phyloP scores from a whole-genome alignment of 2,888 invertebrate genomes.

The Ophraella communa region DNA sequence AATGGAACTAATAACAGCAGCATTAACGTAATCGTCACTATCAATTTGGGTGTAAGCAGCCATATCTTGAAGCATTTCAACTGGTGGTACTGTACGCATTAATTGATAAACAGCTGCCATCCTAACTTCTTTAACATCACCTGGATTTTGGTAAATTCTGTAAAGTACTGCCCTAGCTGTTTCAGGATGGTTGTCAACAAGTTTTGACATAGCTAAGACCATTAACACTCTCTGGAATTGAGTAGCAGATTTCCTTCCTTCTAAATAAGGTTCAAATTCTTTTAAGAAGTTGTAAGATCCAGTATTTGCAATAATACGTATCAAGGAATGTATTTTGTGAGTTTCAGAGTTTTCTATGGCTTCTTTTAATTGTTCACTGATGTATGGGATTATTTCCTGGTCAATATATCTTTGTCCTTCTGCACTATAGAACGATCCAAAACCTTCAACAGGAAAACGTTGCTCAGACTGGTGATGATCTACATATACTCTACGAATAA shows the following conservation, averaged over 20 bases:
- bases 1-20: slow-evolving; percentile 69
- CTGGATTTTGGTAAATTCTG: slow-evolving; percentile 71
- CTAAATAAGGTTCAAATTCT: slow-evolving; percentile 71
- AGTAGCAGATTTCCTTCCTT: slow-evolving; percentile 65
- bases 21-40: slow-evolving; percentile 68
- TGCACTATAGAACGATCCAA: slow-evolving; percentile 66
- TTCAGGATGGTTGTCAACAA: slow-evolving; percentile 63
- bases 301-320: slow-evolving; percentile 70
- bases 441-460: slow-evolving; percentile 71
- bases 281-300: slow-evolving; percentile 68
- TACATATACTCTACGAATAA: slow-evolving; percentile 68
- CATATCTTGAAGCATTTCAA: slow-evolving; percentile 72
- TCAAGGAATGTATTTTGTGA: slow-evolving; percentile 66
- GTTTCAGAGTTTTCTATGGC: slow-evolving; percentile 65
- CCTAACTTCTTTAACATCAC: slow-evolving; percentile 71
- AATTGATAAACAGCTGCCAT: slow-evolving; percentile 69
- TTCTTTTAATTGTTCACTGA: slow-evolving; percentile 63
- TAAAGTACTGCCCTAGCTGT: slow-evolving; percentile 66
- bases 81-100: slow-evolving; percentile 67
- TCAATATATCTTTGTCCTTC: slow-evolving; percentile 61
- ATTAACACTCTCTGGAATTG: slow-evolving; percentile 71
- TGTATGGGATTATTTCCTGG: slow-evolving; percentile 67
- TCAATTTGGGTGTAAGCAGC: slow-evolving; percentile 73
- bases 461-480: slow-evolving; percentile 65
- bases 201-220: slow-evolving; percentile 64